Base-by-base conservation (phyloP, 1,140 invertebrate species). In the Drosophila orosa region DNA sequence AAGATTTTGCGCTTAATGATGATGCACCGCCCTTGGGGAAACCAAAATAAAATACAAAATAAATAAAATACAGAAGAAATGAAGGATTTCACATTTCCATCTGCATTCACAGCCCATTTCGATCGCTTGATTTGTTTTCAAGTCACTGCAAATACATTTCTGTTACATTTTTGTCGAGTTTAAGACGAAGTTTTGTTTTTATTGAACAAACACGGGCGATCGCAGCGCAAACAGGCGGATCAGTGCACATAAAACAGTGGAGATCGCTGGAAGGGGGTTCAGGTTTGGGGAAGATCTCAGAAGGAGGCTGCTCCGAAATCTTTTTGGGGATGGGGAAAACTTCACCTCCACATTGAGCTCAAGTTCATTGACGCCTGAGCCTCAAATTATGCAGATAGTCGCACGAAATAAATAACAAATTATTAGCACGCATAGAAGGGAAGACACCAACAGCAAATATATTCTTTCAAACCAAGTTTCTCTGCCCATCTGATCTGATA, bases 131-230 rank as follows among this genome's bases (percentile, higher is more conserved):
- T 83, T 78, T 86, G 68, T 44, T 78, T 72, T 78, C 55, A 57
- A 67, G 55, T 60, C 54, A 68, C 74, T 78, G 83, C 48, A 82
- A 82, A 86, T 47, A 86, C 33, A 62, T 82, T 83, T 86, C 75
- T 83, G 82, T 87, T 79, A 86, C 82, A 87, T 86, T 87, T 76
- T 68, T 75, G 45, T 56, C 54, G 50, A 47, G 40, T 42, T 82
- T 39, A 48, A 61, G 44, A 31, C 63, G n/a, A 60, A 69, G 79
- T 59, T 24, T 17, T 87, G 83, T 83, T 76, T 75, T 79, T 86
- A 19, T 87, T 86, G 75, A 69, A 31, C 83, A 86, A 86, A 86
- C 79, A 76, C 42, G 75, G 59, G 57, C 45, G 56, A 78, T 68
- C 67, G 60, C 59, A 59, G 29, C 13, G 58, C 59, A 86, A 85